Evolutionary conservation across 1,140 invertebrate species (phyloP).

Genomic region (Latrodectus geometricus): DNA sequence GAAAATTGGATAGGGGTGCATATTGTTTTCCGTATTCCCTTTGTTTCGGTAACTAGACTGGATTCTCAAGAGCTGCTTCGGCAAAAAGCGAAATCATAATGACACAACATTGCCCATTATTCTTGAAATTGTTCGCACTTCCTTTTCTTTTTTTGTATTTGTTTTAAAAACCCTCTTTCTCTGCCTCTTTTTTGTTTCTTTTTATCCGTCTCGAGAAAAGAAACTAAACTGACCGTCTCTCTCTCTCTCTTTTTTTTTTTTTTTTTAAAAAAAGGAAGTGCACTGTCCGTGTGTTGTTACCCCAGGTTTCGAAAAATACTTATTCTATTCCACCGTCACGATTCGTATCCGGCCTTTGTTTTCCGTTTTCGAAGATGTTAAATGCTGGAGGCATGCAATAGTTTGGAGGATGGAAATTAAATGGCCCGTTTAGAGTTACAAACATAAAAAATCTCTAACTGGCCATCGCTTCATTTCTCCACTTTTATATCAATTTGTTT

Average conservation of each 20-base stretch:
- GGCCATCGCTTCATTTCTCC: neutral
- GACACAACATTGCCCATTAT: neutral
- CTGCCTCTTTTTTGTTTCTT: neutral
- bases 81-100: neutral
- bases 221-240: neutral
- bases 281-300: constrained; percentile 4
- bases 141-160: neutral
- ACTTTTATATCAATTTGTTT: no score
- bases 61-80: neutral
- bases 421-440: constrained; percentile 21
- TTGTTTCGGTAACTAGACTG: neutral
- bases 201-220: neutral
- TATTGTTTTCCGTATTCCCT: neutral
- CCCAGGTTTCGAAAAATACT: neutral
- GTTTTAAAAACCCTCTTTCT: neutral
- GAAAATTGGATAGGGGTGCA: neutral
- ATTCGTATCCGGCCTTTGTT: constrained; percentile 29
- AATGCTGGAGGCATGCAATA: neutral
- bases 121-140: constrained; percentile 13
- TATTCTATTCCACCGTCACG: neutral
- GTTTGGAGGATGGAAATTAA: neutral
- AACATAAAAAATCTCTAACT: neutral
- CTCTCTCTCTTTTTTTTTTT: neutral
- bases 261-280: constrained; percentile 5
- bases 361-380: neutral